Conservation (phyloP, 2,888 invertebrate genomes). For the Sarcophaga variegata region DNA sequence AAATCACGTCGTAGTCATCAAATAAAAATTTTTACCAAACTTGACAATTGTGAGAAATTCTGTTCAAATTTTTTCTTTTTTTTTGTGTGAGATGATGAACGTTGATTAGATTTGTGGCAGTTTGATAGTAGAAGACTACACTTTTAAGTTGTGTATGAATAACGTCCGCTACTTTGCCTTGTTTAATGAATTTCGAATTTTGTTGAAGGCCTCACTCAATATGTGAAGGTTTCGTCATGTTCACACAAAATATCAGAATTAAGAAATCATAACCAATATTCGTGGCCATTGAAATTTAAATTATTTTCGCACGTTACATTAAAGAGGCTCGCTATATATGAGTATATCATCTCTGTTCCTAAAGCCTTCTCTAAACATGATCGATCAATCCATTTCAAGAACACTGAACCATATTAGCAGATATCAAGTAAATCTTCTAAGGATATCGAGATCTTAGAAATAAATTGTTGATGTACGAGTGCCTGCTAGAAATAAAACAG, state of each 20-base stretch:
- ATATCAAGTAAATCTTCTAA: no score
- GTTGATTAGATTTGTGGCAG: conserved; percentile 27
- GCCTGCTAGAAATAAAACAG: no score
- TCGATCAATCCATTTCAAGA: no score
- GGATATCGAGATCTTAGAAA: no score
- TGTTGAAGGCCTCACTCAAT: background rate
- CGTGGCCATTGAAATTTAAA: no score
- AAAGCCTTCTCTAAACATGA: no score
- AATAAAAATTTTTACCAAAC: conserved; percentile 49
- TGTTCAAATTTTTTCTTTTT: background rate
- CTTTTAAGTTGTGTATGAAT: background rate
- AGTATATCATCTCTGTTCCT: no score
- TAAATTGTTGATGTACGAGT: no score
- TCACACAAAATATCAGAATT: background rate
- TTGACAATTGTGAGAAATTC: conserved; percentile 66
- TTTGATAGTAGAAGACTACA: background rate
- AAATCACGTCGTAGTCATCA: conserved; percentile 60
- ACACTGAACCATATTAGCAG: no score
- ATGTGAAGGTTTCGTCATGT: background rate
- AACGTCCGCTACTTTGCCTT: conserved; percentile 17
- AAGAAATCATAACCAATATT: no score
- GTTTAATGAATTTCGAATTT: background rate
- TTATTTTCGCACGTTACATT: no score
- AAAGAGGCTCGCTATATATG: no score
- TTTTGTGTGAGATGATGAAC: conserved; percentile 44